A percentile compares a stretch with the other conserved stretches of the same genome.
phyloP scores from a whole-genome alignment of 2,113 vertebrate species.

The Rousettus leschenaultii region DNA sequence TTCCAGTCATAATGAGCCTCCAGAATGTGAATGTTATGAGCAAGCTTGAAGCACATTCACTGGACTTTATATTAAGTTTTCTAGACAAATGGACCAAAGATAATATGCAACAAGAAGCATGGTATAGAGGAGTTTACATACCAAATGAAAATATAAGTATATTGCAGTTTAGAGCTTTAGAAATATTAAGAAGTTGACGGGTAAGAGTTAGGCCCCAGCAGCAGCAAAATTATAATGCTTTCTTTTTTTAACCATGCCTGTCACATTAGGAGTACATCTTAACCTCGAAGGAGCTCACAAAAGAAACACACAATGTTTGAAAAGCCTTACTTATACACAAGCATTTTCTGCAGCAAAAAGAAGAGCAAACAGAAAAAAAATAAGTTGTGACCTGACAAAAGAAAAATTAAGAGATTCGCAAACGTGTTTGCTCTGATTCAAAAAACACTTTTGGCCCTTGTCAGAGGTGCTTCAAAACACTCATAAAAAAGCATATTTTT shows the following conservation, averaged over 20 bases:
- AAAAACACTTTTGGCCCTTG: background rate
- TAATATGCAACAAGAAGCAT: background rate
- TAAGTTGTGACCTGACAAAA: background rate
- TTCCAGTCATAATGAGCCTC: background rate
- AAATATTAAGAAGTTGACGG: background rate
- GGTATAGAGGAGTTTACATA: background rate
- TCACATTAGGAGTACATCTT: background rate
- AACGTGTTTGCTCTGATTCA: background rate
- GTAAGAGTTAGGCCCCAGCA: background rate
- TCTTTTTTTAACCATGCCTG: background rate
- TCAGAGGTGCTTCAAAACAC: background rate
- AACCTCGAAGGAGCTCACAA: background rate
- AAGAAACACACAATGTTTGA: background rate
- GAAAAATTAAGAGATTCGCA: conserved; percentile 14
- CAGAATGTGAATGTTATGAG: background rate
- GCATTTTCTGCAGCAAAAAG: background rate
- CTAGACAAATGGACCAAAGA: background rate
- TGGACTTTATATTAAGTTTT: conserved; percentile 3
- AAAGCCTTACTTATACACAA: background rate
- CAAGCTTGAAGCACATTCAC: background rate
- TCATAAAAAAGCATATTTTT: background rate
- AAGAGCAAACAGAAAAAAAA: background rate
- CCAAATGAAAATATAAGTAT: background rate
- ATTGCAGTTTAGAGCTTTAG: background rate
- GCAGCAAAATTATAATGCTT: background rate